A percentile compares a stretch with the other conserved stretches of the same genome.
phyloP scores from a whole-genome alignment of 1,140 invertebrate genomes.

The Sitobion miscanthi region DNA sequence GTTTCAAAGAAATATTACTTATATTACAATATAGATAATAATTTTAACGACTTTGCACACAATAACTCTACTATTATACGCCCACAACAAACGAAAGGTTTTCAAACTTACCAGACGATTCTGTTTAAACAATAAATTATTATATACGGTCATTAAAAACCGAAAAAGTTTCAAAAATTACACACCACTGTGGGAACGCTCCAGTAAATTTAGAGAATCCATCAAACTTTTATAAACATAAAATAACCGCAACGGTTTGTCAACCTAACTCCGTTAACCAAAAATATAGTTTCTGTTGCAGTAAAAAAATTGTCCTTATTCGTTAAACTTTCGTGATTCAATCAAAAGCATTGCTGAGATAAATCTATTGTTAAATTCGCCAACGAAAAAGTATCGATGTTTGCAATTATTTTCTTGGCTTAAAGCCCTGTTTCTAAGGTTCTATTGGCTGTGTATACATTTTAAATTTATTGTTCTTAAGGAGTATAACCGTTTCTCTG shows the following conservation, averaged over 20 bases:
- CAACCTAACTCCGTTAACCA: background rate
- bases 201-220: background rate
- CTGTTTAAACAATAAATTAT: background rate
- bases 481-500: background rate
- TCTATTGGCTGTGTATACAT: background rate
- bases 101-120: background rate
- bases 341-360: background rate
- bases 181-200: background rate
- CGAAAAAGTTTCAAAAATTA: background rate
- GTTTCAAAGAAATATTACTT: no score
- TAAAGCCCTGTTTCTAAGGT: background rate
- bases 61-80: background rate
- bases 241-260: background rate
- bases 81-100: background rate
- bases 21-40: background rate
- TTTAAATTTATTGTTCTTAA: slow-evolving; percentile 24
- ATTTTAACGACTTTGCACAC: background rate
- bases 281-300: background rate
- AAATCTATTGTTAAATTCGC: slow-evolving; percentile 3
- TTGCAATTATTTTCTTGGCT: slow-evolving; percentile 44
- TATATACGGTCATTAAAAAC: background rate
- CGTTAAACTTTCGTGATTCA: background rate
- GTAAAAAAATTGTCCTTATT: background rate
- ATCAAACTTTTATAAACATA: background rate
- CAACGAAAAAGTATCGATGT: background rate